Percentiles rank a stretch among this genome's conserved stretches.
Conservation (phyloP, 2,888 invertebrate genomes). For the Hipparchia semele region DNA sequence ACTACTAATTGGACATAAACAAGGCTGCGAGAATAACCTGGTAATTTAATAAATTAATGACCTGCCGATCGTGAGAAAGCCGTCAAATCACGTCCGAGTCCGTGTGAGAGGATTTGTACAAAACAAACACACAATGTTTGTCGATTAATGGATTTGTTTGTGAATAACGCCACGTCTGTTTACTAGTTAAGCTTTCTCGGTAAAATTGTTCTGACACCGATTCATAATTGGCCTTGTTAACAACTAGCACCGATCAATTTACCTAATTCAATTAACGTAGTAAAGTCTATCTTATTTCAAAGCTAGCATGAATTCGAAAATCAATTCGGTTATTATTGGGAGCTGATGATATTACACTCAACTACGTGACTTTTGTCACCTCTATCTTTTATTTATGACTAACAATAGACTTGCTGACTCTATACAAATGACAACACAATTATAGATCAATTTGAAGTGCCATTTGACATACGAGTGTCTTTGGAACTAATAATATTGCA, state of each 20-base stretch:
- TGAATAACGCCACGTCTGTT: slow-evolving; percentile 30
- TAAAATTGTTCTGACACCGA: slow-evolving; percentile 35
- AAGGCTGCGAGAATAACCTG: slow-evolving; percentile 13
- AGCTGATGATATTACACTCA: too few species aligned
- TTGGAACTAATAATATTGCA: too few species aligned
- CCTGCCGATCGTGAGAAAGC: slow-evolving; percentile 26
- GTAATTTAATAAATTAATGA: slow-evolving; percentile 27
- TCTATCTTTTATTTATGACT: too few species aligned
- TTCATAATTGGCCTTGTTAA: slow-evolving; percentile 25
- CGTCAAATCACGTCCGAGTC: slow-evolving; percentile 18
- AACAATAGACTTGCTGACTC: too few species aligned
- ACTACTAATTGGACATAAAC: neutral
- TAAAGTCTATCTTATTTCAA: neutral
- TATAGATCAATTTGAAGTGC: too few species aligned
- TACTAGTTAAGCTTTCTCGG: slow-evolving; percentile 29
- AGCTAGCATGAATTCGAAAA: neutral
- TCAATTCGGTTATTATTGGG: neutral
- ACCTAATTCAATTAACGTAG: neutral
- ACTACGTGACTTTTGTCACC: too few species aligned
- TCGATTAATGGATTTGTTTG: slow-evolving; percentile 36
- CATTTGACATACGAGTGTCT: too few species aligned
- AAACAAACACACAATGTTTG: slow-evolving; percentile 35
- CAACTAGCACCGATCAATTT: slow-evolving; percentile 2
- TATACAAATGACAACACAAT: too few species aligned
- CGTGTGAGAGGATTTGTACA: slow-evolving; percentile 34